phyloP scores from a whole-genome alignment of 2,113 vertebrate genomes.

The Cavia porcellus region DNA sequence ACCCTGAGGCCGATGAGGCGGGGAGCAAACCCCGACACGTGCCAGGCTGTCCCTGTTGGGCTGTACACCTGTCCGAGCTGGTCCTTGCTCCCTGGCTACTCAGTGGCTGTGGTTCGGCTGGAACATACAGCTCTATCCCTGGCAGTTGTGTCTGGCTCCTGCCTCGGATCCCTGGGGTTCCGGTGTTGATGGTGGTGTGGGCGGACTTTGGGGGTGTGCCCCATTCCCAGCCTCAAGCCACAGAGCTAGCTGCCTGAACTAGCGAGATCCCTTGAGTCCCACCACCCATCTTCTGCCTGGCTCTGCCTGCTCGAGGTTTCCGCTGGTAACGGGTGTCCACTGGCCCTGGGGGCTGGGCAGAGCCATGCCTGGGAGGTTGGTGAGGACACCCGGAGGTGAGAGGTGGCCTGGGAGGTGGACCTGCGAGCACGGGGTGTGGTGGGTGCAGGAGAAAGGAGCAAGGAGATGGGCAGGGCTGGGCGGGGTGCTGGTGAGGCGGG shows the following conservation, averaged over 20 bases:
- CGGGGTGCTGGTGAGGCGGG: not conserved
- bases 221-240: not conserved
- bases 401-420: not conserved
- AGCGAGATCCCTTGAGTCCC: not conserved
- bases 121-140: not conserved
- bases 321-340: fast-evolving
- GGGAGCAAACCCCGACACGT: not conserved
- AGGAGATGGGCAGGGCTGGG: not conserved
- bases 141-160: not conserved
- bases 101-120: too few species aligned
- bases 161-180: conserved; percentile 8
- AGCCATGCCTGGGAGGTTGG: not conserved
- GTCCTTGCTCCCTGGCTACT: not conserved
- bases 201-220: not conserved
- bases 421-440: conserved; percentile 27
- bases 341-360: not conserved
- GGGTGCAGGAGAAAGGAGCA: fast-evolving
- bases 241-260: not conserved
- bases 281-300: not conserved
- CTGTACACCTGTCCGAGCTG: fast-evolving
- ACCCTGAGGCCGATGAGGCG: not conserved
- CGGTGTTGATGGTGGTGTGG: not conserved
- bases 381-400: not conserved
- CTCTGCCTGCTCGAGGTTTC: fast-evolving
- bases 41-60: not conserved